Evolutionary conservation across 2,113 vertebrate genomes (phyloP), one percentile per base, ranked within the genome.

Genomic region (Ciconia boyciana): DNA sequence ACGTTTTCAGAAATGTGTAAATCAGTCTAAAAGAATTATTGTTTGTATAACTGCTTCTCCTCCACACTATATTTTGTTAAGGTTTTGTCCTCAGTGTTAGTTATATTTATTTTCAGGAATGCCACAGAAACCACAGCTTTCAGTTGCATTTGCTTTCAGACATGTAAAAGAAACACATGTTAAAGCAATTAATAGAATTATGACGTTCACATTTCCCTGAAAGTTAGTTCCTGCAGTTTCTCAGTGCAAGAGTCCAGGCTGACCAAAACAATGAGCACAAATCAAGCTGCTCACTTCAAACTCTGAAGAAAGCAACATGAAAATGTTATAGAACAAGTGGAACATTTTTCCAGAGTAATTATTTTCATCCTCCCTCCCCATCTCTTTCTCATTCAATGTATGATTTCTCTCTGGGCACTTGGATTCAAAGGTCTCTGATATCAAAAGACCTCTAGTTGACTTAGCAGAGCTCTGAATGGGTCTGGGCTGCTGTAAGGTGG

Each of bases 121-220:
- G 69, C 74, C 87, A 87, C 95, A 94, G 90, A 96, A 98, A 97
- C 97, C 97, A 16, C 96, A 97, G 29, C 64, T 85, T 96, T 94
- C 94, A 97, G 92, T 97, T 97, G 75, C 88, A 94, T 95, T 96
- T 92, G 62, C 95, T 96, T 98, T 97, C 91, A 98, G 96, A 97
- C 89, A 94, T 91, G 92, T 97, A 95, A 97, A 97, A 97, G 88
- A 97, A 98, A 88, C 93, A 97, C 91, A 96, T 97, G 94, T 91
- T 98, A 98, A 98, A 98, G 68, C 86, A 98, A 98, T 98, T 97
- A 97, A 94, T 93, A 93, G 93, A 96, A 96, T 95, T 95, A 90
- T 87, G 93, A 90, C 1, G 1, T 96, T 97, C 87, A 93, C 72
- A 75, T 90, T 96, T 96, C 54, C 71, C 83, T 81, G 88, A 87